Conservation (phyloP, 1,140 invertebrate genomes). For the Pentalonia nigronervosa region DNA sequence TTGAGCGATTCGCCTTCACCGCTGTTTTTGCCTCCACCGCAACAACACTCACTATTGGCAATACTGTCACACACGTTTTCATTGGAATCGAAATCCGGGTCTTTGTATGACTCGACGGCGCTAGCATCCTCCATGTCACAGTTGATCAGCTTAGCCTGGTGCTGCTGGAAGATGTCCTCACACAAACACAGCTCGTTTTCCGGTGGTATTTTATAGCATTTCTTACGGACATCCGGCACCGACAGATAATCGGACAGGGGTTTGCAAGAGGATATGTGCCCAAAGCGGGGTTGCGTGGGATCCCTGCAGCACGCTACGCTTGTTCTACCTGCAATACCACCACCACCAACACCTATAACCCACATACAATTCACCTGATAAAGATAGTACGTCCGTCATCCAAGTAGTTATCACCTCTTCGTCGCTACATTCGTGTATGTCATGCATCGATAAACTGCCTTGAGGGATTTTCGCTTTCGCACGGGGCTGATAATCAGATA, state of each 20-base stretch:
- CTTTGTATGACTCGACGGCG: conserved; percentile 55
- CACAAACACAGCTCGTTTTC: conserved; percentile 56
- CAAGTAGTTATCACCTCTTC: conserved; percentile 40
- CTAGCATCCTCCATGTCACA: conserved; percentile 62
- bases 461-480: conserved; percentile 28
- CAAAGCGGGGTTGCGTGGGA: conserved; percentile 58
- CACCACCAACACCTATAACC: conserved; percentile 51
- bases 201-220: conserved; percentile 54
- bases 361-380: conserved; percentile 56
- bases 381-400: conserved; percentile 50
- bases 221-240: conserved; percentile 50
- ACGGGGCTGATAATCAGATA: conserved; percentile 53
- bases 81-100: background rate
- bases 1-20: background rate
- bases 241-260: conserved; percentile 51
- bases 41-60: background rate
- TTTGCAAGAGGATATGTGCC: conserved; percentile 46
- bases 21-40: background rate
- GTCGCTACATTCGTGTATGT: conserved; percentile 50
- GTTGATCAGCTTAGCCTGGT: conserved; percentile 62
- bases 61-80: background rate
- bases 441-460: conserved; percentile 55
- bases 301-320: conserved; percentile 26
- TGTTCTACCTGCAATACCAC: conserved; percentile 43
- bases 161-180: conserved; percentile 59